Evolutionary conservation across 2,113 vertebrate genomes (phyloP), one percentile per base, ranked within the genome.

Genomic region (Gadus macrocephalus): DNA sequence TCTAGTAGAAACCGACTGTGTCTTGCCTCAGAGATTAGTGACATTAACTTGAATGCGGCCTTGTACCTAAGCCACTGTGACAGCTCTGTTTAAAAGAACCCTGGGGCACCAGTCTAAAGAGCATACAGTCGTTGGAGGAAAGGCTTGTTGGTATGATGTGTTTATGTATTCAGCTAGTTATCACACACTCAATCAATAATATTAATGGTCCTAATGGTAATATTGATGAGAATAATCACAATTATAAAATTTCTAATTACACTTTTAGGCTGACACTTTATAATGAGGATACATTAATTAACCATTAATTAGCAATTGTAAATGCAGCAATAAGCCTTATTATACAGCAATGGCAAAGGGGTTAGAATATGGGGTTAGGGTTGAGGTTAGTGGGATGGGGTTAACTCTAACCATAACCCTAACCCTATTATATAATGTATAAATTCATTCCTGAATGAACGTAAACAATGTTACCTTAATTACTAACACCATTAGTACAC

Each of bases 101-200:
- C 27, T 64, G 55, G 78, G 71, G 80, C 75, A 67, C 35, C 61
- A 71, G 76, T 68, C 64, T 53, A 22, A 17, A 71, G 64, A 66
- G 76, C 71, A 58, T 27, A 20, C 53, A 62, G 53, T 65, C 72
- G 35, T 63, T 81, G 70, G 77, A 70, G 67, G 75, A 78, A 71
- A 73, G 79, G 28, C 0, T 60, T 86, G 80, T 78, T 78, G 77
- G 84, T 75, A 69, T 86, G 67, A 89, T 88, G 73, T n/a, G 82
- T 76, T 82, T 63, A 76, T 81, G 86, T 86, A 88, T 76, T 74
- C 4, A 19, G 16, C 56, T 59, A n/a, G 16, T 59, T 16, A n/a
- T 19, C 56, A 59, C 4, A 1, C 16, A 20, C n/a, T 2, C 15
- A 59, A 35, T 35, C 42, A 49, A 49, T 14, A 49, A 49, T 14